A percentile compares a stretch with the other conserved stretches of the same genome.
Conservation (phyloP, 2,888 invertebrate genomes). For the Cosmopolites sordidus region DNA sequence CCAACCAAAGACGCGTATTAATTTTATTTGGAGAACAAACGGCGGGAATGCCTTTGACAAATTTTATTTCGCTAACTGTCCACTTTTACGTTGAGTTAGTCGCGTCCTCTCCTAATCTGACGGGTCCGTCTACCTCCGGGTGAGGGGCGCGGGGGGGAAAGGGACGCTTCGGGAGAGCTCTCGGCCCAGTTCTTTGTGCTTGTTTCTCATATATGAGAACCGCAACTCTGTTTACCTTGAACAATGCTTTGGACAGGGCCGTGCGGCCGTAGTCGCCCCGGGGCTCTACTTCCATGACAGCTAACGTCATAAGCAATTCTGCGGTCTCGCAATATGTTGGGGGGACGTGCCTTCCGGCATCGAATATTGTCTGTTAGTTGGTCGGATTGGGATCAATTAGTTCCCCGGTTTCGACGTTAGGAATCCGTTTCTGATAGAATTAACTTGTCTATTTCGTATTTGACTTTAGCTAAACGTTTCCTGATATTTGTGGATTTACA, state of each 20-base stretch:
- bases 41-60: conserved; percentile 23
- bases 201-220: not conserved
- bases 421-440: too few relatives aligned
- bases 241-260: not conserved
- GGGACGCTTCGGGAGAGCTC: not conserved
- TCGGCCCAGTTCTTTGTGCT: not conserved
- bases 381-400: not conserved
- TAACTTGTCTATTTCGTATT: too few relatives aligned
- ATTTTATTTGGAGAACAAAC: conserved; percentile 15
- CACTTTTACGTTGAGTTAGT: conserved; percentile 21
- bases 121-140: not conserved
- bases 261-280: conserved; percentile 23
- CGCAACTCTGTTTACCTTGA: not conserved
- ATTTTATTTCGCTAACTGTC: conserved; percentile 17
- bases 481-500: too few relatives aligned
- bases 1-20: not conserved
- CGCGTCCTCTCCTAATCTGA: not conserved
- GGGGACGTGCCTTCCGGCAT: conserved; percentile 3
- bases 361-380: not conserved
- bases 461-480: too few relatives aligned
- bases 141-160: not conserved
- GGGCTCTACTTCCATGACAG: conserved; percentile 25
- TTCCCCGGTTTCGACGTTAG: not conserved
- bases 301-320: conserved; percentile 25
- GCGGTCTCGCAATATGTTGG: conserved; percentile 11